Evolutionary conservation across 2,797 vertebrate genomes (phyloP).

Genomic region (Tangara arthus): DNA sequence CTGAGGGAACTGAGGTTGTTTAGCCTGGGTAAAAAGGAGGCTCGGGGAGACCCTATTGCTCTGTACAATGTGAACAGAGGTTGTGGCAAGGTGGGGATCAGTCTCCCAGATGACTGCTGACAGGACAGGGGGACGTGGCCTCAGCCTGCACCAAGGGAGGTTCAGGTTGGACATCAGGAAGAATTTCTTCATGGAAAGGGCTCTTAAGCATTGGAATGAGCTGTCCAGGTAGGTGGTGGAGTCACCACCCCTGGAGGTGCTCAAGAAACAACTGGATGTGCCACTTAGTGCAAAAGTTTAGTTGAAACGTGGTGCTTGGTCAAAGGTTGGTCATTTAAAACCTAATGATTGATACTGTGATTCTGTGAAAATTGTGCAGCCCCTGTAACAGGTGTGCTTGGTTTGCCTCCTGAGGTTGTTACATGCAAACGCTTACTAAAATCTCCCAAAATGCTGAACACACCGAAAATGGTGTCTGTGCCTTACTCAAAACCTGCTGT

Average conservation of each 20-base stretch:
- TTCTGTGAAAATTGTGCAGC: not conserved
- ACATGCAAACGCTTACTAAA: not conserved
- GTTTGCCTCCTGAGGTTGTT: not conserved
- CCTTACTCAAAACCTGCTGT: not conserved
- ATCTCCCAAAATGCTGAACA: not conserved
- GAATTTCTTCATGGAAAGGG: not conserved
- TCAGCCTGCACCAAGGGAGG: not conserved
- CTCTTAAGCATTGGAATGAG: not conserved
- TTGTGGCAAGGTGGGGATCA: not conserved
- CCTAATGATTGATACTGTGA: too few relatives aligned
- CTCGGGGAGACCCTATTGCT: not conserved
- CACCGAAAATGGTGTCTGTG: not conserved
- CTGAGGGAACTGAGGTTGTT: not conserved
- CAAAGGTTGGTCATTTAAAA: not conserved
- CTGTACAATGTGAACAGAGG: not conserved
- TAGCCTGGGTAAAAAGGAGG: not conserved
- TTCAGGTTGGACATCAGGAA: not conserved
- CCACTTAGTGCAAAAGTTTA: not conserved
- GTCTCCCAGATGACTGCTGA: not conserved
- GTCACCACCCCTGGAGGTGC: not conserved
- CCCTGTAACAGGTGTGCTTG: not conserved
- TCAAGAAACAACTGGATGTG: not conserved
- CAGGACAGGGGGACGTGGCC: not conserved
- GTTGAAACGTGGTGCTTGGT: not conserved
- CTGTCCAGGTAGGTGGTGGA: not conserved